phyloP scores from a whole-genome alignment of 2,113 vertebrate species.

The Rhinolophus ferrumequinum region DNA sequence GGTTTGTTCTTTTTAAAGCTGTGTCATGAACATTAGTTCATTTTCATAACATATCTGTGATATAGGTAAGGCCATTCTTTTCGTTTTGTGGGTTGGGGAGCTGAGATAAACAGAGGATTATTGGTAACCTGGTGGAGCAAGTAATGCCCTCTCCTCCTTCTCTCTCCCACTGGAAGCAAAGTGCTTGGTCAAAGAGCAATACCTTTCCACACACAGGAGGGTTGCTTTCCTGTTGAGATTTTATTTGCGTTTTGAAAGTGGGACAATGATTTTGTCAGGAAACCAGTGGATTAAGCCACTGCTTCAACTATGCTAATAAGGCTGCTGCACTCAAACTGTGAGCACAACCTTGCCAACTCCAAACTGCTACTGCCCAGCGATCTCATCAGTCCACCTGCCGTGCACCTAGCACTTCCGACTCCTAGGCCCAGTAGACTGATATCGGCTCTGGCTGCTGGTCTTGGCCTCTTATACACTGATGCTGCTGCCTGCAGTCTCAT shows the following conservation, averaged over 20 bases:
- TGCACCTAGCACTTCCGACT: background rate
- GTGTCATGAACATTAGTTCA: background rate
- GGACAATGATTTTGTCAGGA: constrained; percentile 56
- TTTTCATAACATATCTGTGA: background rate
- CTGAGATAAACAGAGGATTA: background rate
- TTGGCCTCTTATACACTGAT: background rate
- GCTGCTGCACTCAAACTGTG: constrained; percentile 61
- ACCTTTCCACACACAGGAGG: background rate
- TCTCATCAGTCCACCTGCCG: constrained; percentile 53
- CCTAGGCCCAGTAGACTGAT: background rate
- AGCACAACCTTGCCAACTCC: constrained; percentile 55
- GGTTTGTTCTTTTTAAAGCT: background rate
- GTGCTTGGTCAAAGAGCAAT: constrained; percentile 37
- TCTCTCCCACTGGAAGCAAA: background rate
- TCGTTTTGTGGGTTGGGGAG: background rate
- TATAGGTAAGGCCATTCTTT: background rate
- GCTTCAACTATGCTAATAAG: constrained; percentile 66
- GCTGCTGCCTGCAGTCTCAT: background rate
- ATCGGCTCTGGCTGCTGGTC: constrained; percentile 25
- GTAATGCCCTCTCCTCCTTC: background rate
- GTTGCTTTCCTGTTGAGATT: constrained; percentile 52
- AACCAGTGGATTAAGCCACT: constrained; percentile 45
- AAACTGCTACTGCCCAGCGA: background rate
- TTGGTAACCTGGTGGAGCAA: background rate
- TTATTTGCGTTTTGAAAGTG: constrained; percentile 69